phyloP scores from a whole-genome alignment of 2,797 vertebrate genomes.

The Mallotus villosus region DNA sequence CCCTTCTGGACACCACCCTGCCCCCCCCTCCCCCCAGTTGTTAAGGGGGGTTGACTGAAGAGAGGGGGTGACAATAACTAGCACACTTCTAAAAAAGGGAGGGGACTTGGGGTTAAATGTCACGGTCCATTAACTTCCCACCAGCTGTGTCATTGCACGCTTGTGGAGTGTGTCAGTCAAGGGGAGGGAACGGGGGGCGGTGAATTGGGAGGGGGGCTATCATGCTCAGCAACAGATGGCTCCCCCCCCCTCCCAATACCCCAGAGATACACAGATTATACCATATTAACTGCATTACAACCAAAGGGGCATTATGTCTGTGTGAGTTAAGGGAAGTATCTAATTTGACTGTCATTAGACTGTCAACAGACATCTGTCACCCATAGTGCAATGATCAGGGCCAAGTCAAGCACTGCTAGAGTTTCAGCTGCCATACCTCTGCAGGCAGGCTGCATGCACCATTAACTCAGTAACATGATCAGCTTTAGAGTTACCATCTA shows the following conservation, averaged over 20 bases:
- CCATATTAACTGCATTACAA: conserved; percentile 60
- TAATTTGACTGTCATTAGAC: conserved; percentile 16
- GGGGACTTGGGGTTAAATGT: conserved; percentile 54
- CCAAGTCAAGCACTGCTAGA: conserved; percentile 9
- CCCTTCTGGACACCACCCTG: conserved; percentile 64
- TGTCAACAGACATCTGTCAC: conserved; percentile 49
- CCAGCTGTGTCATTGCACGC: conserved; percentile 57
- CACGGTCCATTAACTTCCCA: conserved; percentile 62
- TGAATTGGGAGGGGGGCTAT: conserved; percentile 52
- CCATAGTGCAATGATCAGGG: conserved; percentile 13
- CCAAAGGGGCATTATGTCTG: conserved; percentile 51
- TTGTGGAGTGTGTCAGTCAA: conserved; percentile 46
- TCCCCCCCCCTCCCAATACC: conserved; percentile 10
- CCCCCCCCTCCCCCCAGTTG: conserved; percentile 17
- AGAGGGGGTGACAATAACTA: conserved; percentile 56
- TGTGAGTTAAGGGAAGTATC: conserved; percentile 42
- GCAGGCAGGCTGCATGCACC: conserved; percentile 4
- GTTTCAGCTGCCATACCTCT: conserved; percentile 20
- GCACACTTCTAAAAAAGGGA: conserved; percentile 59
- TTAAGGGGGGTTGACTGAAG: conserved; percentile 36
- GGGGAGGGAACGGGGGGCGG: conserved; percentile 25
- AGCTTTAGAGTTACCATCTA: not conserved
- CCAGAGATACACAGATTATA: conserved; percentile 53
- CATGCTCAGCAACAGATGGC: conserved; percentile 70
- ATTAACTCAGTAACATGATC: not conserved